Percentiles rank a stretch among this genome's conserved stretches.
phyloP scores from a whole-genome alignment of 2,113 vertebrate species.

The Aviceda subcristata region DNA sequence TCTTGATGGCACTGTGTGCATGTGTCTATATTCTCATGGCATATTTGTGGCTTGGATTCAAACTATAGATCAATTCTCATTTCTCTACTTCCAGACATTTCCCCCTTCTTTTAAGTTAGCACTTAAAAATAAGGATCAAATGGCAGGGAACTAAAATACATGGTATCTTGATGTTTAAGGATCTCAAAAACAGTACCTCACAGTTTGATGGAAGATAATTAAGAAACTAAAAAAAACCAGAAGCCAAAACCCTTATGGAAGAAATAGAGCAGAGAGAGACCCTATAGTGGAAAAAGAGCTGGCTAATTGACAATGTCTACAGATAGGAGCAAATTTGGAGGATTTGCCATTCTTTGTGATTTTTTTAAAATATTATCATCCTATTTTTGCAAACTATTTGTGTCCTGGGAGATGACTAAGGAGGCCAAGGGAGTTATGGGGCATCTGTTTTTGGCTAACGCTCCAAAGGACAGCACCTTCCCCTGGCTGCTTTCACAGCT shows the following conservation, averaged over 20 bases:
- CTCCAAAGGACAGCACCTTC: not conserved
- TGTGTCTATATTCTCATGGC: constrained; percentile 46
- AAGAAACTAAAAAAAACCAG: not conserved
- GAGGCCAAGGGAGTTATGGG: not conserved
- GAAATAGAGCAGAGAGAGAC: not conserved
- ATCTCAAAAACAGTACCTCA: not conserved
- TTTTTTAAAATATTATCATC: not conserved
- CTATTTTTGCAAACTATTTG: not conserved
- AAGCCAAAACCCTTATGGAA: not conserved
- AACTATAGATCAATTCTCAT: constrained; percentile 48
- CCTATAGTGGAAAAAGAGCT: not conserved
- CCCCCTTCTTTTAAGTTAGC: not conserved
- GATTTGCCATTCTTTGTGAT: not conserved
- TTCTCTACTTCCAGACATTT: constrained; percentile 10
- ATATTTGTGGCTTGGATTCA: constrained; percentile 61
- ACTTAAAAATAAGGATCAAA: not conserved
- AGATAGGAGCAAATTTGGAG: not conserved
- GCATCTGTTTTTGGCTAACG: not conserved
- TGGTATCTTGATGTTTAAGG: not conserved
- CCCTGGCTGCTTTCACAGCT: not conserved
- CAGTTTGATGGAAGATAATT: constrained; percentile 12
- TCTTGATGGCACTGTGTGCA: constrained; percentile 35
- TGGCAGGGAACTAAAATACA: not conserved
- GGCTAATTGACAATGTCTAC: not conserved
- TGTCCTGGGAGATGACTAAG: not conserved